A percentile compares a stretch with the other conserved stretches of the same genome.
phyloP scores from a whole-genome alignment of 2,888 invertebrate genomes.

The Cloeon dipterum region DNA sequence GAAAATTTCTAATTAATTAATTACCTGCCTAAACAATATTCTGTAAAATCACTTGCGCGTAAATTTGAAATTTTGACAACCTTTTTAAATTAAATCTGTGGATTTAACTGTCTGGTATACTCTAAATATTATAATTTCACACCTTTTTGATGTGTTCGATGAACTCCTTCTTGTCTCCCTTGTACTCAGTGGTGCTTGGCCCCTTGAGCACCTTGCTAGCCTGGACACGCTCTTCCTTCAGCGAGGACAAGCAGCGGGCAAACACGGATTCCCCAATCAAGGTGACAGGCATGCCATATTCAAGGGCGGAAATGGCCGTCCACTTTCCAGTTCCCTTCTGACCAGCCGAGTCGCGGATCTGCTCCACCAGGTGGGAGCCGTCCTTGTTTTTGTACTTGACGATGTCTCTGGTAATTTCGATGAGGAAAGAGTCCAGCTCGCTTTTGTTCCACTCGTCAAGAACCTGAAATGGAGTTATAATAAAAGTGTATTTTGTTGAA shows the following conservation, averaged over 20 bases:
- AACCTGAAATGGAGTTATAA: constrained; percentile 31
- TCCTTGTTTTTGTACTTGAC: constrained; percentile 67
- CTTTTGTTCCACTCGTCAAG: constrained; percentile 91
- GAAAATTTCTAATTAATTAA: too few species aligned
- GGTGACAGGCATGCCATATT: constrained; percentile 92
- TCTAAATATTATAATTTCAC: constrained; percentile 5
- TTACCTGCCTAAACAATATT: too few species aligned
- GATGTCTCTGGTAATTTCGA: constrained; percentile 93
- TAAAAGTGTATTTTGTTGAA: too few species aligned
- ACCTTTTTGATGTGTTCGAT: constrained; percentile 55
- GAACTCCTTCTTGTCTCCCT: constrained; percentile 55
- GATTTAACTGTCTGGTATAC: too few species aligned
- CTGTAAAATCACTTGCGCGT: too few species aligned
- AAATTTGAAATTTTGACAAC: background rate
- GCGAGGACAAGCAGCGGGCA: constrained; percentile 79
- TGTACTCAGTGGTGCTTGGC: constrained; percentile 30
- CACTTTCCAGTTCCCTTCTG: constrained; percentile 99
- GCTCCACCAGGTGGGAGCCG: constrained; percentile 56
- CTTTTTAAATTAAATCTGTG: background rate
- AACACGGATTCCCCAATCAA: constrained; percentile 97
- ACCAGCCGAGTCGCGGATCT: constrained; percentile 89
- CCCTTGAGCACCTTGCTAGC: constrained; percentile 61
- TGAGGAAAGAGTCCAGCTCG: constrained; percentile 87
- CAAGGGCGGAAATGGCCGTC: constrained; percentile 91
- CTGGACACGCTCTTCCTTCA: constrained; percentile 63